Conservation (phyloP, 1,140 invertebrate species). For the Drosophila pruinosa region DNA sequence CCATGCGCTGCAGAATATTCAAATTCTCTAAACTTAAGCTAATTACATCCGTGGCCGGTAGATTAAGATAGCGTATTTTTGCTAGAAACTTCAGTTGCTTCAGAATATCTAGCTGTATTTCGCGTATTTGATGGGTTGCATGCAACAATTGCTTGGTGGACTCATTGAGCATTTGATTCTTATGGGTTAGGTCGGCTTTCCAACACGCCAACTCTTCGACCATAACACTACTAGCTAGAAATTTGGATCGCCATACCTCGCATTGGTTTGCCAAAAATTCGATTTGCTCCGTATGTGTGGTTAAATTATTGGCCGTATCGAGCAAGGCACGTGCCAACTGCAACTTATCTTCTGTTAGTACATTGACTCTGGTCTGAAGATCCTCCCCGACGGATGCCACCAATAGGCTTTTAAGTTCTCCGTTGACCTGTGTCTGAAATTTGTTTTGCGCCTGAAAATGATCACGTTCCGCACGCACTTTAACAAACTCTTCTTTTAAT, state of each 20-base stretch:
- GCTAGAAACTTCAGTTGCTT: constrained; percentile 84
- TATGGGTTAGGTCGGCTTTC: constrained; percentile 90
- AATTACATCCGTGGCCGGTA: constrained; percentile 83
- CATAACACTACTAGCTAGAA: constrained; percentile 95
- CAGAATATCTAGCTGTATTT: constrained; percentile 88
- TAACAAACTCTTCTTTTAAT: constrained; percentile 60
- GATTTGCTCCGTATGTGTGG: constrained; percentile 94
- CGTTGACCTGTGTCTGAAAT: constrained; percentile 92
- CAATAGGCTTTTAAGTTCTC: constrained; percentile 95
- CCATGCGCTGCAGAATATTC: constrained; percentile 77
- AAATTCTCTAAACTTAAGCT: constrained; percentile 81
- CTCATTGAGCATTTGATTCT: constrained; percentile 90
- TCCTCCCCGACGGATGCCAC: constrained; percentile 97
- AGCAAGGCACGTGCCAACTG: constrained; percentile 92
- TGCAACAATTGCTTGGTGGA: constrained; percentile 89
- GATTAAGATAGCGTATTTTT: constrained; percentile 68
- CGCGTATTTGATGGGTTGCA: constrained; percentile 88
- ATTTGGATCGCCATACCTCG: constrained; percentile 98
- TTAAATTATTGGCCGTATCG: constrained; percentile 92
- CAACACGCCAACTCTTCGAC: constrained; percentile 94
- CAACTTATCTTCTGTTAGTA: constrained; percentile 94
- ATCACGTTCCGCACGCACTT: constrained; percentile 86
- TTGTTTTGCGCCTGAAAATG: constrained; percentile 89
- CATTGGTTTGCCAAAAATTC: constrained; percentile 96
- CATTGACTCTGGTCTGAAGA: constrained; percentile 93